These are phyloP conservation scores for Astatoreochromis straeleni DNA, from an alignment of 2,113 vertebrate species.

Conservation along the genomic window DNA sequence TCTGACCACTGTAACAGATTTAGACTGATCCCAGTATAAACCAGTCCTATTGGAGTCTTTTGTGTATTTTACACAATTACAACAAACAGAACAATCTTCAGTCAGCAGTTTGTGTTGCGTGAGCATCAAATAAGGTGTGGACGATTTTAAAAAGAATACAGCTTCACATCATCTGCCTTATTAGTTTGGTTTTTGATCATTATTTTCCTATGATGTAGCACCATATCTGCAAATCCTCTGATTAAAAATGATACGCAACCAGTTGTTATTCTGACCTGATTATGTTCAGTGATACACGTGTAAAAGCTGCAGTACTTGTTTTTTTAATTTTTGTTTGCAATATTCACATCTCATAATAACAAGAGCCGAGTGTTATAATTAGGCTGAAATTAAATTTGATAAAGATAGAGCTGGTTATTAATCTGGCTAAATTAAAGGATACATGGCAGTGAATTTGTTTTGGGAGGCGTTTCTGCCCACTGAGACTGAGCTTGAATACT, in stretches of 20 bases:
- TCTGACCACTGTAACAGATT: not conserved
- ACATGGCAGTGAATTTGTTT: not conserved
- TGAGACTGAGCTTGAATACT: not conserved
- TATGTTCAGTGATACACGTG: not conserved
- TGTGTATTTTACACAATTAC: not conserved
- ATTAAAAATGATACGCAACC: fast-evolving
- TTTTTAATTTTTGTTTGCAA: not conserved
- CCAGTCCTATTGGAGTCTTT: not conserved
- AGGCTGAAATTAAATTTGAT: not conserved
- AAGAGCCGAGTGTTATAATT: not conserved
- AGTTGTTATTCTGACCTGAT: not conserved
- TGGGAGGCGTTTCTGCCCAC: not conserved
- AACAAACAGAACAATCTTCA: not conserved
- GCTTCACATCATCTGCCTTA: not conserved
- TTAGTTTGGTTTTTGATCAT: not conserved
- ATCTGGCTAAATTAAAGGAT: not conserved
- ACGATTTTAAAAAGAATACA: not conserved
- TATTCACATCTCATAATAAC: not conserved
- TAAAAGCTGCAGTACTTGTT: not conserved
- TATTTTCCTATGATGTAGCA: not conserved
- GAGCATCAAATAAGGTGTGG: not conserved
- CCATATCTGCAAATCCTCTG: not conserved
- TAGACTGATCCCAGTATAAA: not conserved
- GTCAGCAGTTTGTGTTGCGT: not conserved
- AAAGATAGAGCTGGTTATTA: not conserved